Evolutionary conservation across 1,140 invertebrate genomes (phyloP), one percentile per base, ranked within the genome.

Genomic region (Drosophila willistoni): DNA sequence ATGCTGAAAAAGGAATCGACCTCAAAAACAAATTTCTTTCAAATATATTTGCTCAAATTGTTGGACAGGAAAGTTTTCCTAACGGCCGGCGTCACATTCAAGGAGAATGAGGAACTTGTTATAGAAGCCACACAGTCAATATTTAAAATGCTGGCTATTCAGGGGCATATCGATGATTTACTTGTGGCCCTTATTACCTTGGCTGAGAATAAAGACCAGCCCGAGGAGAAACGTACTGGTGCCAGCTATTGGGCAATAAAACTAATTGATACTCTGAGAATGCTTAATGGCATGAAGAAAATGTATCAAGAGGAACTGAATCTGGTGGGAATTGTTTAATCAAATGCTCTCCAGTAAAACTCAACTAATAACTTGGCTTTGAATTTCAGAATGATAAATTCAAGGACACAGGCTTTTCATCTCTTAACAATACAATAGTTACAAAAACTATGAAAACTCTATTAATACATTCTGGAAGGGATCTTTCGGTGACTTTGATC

Each of bases 251-350:
- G 91, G 91, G 89, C 80, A 7, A 51, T 44, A 1, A 79, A 91
- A 29, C 81, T 92, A 71, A 13, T 79, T 0, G 19, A 81, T 7
- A 81, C 85, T 3, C 91, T 92, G 51, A 54, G 54, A 3, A 89
- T 84, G 60, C 79, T 92, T 9, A 69, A 61, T 1, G 75, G 82
- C 39, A 91, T 91, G 69, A 92, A 91, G 42, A 65, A 77, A 14
- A 89, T 91, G 85, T 91, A 83, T 22, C 90, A 84, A 34, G 81
- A 71, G 19, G 84, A 91, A 71, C 65, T 87, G 25, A 87, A 92
- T 65, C 55, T 85, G 74, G 91, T 92, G 71, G 14, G 76, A 51
- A 29, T 29, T 29, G 33, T 33, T 2, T 9, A 1, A 0, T 10
- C 19, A 36, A 1, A 17, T 6, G 29, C 6, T 7, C 5, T 6